Percentiles rank a stretch among this genome's conserved stretches.
Evolutionary conservation across 2,888 invertebrate genomes (phyloP).

Genomic region (Macrophya alboannulata): DNA sequence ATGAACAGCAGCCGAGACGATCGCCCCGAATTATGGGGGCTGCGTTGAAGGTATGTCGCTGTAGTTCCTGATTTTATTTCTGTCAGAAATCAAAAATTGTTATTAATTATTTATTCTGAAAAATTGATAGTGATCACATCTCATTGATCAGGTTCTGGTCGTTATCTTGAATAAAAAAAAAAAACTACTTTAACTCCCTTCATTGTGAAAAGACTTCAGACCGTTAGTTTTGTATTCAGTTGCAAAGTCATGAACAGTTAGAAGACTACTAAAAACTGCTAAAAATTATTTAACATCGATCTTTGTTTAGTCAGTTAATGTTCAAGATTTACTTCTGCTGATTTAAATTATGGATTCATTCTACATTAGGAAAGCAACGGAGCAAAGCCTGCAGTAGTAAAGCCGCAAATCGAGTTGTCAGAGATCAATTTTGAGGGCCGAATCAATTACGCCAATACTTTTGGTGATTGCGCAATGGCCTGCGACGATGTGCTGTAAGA

Average conservation of each 20-base stretch:
- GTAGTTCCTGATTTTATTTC: constrained; percentile 21
- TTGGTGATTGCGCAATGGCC: constrained; percentile 71
- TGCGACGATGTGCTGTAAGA: constrained; percentile 76
- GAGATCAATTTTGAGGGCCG: constrained; percentile 70
- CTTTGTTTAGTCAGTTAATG: not conserved
- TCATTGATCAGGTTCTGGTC: not conserved
- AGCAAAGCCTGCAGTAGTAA: constrained; percentile 48
- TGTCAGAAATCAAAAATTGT: constrained; percentile 23
- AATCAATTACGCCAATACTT: constrained; percentile 72
- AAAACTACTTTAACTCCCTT: not conserved
- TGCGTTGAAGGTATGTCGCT: constrained; percentile 64
- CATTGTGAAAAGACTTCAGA: not conserved
- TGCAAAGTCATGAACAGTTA: not conserved
- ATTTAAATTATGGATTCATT: constrained; percentile 21
- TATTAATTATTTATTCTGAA: not conserved
- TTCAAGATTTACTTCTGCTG: not conserved
- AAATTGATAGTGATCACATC: not conserved
- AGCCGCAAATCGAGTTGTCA: constrained; percentile 60
- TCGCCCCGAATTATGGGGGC: constrained; percentile 67
- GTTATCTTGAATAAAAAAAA: not conserved
- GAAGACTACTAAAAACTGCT: not conserved
- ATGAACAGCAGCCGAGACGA: constrained; percentile 60
- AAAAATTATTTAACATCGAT: not conserved
- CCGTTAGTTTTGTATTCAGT: not conserved
- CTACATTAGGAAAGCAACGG: constrained; percentile 61